phyloP scores from a whole-genome alignment of 1,140 invertebrate species.

The Augochlora pura region DNA sequence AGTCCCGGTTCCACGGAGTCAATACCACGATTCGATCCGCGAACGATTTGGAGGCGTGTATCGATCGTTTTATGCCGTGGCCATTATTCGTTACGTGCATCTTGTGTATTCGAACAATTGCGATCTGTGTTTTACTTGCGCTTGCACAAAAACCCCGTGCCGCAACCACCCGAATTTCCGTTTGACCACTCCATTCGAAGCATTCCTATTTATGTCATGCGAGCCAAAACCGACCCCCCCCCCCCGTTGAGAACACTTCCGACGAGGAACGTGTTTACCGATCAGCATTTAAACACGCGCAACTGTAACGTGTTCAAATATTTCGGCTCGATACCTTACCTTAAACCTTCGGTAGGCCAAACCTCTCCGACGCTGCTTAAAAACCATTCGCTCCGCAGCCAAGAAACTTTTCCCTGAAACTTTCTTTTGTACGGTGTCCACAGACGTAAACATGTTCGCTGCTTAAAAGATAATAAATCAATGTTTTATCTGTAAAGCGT shows the following conservation, averaged over 20 bases:
- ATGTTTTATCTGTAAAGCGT: too few species aligned
- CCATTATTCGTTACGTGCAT: conserved; percentile 32
- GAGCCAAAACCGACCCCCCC: background rate
- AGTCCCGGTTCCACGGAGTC: too few species aligned
- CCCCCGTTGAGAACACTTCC: background rate
- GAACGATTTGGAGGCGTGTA: conserved; percentile 13
- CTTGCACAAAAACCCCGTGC: conserved; percentile 19
- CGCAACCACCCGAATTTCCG: conserved; percentile 2
- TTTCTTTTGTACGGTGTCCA: too few species aligned
- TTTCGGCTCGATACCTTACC: conserved; percentile 10
- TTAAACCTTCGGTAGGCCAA: background rate
- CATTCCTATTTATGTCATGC: conserved; percentile 28
- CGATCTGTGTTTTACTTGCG: conserved; percentile 36
- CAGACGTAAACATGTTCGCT: too few species aligned
- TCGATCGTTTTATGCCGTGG: conserved; percentile 23
- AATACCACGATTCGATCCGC: conserved; percentile 2
- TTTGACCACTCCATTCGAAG: conserved; percentile 27
- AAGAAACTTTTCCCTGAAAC: too few species aligned
- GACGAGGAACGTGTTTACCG: conserved; percentile 20
- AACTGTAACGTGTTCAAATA: conserved; percentile 3
- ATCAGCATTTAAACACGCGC: conserved; percentile 29
- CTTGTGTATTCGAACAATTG: conserved; percentile 22
- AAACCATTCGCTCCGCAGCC: too few species aligned
- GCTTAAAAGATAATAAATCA: too few species aligned
- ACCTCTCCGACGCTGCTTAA: too few species aligned